Conservation (phyloP, 2,888 invertebrate species). For the Thyatira batis region DNA sequence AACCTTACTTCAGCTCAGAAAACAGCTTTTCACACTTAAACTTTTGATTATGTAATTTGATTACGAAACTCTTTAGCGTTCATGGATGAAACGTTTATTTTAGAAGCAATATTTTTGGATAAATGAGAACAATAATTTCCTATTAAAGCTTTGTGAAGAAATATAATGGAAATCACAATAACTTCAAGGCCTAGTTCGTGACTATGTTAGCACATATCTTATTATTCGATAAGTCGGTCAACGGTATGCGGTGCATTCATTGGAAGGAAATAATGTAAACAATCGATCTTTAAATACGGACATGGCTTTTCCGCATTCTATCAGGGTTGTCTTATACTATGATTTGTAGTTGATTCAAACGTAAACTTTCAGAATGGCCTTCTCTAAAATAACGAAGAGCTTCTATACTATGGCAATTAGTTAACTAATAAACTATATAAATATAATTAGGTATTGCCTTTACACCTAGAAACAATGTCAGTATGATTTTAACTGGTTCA, state of each 20-base stretch:
- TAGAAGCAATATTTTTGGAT: too few species aligned
- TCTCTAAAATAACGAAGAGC: too few species aligned
- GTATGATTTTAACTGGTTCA: too few species aligned
- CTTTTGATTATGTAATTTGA: background rate
- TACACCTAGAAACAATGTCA: too few species aligned
- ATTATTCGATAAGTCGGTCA: background rate
- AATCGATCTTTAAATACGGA: background rate
- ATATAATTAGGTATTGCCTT: too few species aligned
- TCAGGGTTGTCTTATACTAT: background rate
- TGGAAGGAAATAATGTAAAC: background rate
- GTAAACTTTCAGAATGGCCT: too few species aligned
- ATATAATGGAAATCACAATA: background rate
- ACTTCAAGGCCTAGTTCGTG: background rate
- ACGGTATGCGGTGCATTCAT: background rate
- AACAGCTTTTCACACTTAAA: background rate
- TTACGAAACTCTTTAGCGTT: background rate
- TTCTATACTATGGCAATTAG: too few species aligned
- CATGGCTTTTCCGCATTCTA: background rate
- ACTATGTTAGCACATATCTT: background rate
- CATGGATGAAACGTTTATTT: background rate
- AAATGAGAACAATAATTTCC: too few species aligned
- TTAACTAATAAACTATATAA: too few species aligned
- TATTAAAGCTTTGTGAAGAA: background rate
- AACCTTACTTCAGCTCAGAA: background rate
- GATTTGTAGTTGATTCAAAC: too few species aligned